These are phyloP conservation scores for Lineus longissimus DNA, from an alignment of 1,140 invertebrate genomes.

Conservation along the genomic window DNA sequence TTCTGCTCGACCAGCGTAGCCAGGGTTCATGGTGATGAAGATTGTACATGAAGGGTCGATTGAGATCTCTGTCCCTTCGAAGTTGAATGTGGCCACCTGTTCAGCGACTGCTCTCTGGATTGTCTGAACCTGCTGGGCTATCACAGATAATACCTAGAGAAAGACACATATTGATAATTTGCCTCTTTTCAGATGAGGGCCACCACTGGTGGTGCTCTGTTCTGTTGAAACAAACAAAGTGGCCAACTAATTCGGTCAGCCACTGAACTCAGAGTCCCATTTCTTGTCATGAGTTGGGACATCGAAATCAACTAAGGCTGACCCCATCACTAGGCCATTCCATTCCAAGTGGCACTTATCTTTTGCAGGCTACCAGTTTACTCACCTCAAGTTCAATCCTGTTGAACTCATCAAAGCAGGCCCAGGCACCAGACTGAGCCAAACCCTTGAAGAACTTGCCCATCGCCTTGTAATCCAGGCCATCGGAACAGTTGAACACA, in stretches of 20 bases:
- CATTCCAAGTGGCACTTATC: too few species aligned
- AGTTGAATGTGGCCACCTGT: constrained; percentile 44
- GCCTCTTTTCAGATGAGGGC: too few species aligned
- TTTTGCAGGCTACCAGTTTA: neutral
- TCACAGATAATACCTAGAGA: constrained; percentile 52
- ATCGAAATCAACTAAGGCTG: too few species aligned
- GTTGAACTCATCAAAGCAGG: constrained; percentile 55
- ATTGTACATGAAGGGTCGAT: constrained; percentile 54
- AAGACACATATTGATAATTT: neutral
- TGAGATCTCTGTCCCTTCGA: constrained; percentile 53
- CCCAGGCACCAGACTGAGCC: constrained; percentile 54
- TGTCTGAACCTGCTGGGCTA: constrained; percentile 54
- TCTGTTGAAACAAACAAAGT: too few species aligned
- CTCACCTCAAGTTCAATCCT: constrained; percentile 51
- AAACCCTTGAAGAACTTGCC: constrained; percentile 56
- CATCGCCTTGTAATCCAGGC: constrained; percentile 55
- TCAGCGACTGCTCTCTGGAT: constrained; percentile 53
- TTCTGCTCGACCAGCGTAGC: constrained; percentile 52
- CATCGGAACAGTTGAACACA: constrained; percentile 56
- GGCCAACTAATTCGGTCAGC: too few species aligned
- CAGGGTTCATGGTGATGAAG: constrained; percentile 56
- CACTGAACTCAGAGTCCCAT: too few species aligned
- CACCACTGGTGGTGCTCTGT: too few species aligned
- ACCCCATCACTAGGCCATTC: too few species aligned
- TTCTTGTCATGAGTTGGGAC: too few species aligned